A percentile compares a stretch with the other conserved stretches of the same genome.
phyloP scores from a whole-genome alignment of 1,140 invertebrate genomes.

The Zaprionus inermis region DNA sequence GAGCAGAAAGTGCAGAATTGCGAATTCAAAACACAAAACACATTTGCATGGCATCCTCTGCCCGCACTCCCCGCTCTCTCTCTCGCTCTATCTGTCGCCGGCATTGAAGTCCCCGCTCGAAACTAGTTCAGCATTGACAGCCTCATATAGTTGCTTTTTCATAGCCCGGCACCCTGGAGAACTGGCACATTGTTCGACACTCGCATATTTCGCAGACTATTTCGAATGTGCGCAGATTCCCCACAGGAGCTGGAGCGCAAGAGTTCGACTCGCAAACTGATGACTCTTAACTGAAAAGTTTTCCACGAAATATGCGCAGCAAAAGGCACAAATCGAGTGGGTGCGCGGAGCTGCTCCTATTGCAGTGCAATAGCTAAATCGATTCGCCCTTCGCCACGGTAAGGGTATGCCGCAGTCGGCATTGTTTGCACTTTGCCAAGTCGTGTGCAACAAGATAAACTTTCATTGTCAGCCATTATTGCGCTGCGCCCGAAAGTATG shows the following conservation, averaged over 20 bases:
- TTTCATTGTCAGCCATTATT: constrained; percentile 54
- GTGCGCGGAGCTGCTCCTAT: background rate
- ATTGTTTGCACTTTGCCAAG: constrained; percentile 21
- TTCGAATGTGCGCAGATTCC: background rate
- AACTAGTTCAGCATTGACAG: constrained; percentile 76
- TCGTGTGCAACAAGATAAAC: constrained; percentile 34
- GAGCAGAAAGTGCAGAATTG: constrained; percentile 24
- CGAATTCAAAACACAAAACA: constrained; percentile 40
- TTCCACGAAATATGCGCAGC: constrained; percentile 18
- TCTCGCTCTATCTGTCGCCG: background rate
- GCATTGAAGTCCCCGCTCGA: constrained; percentile 12
- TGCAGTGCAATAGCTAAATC: background rate
- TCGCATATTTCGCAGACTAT: constrained; percentile 22
- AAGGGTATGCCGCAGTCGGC: constrained; percentile 9
- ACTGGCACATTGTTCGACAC: constrained; percentile 40
- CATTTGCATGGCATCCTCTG: constrained; percentile 40
- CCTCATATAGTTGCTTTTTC: constrained; percentile 61
- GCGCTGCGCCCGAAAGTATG: constrained; percentile 68
- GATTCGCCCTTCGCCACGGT: background rate
- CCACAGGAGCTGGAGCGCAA: constrained; percentile 19
- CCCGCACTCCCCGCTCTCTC: background rate
- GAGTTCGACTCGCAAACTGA: constrained; percentile 37
- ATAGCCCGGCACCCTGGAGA: constrained; percentile 53
- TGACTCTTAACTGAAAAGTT: constrained; percentile 36
- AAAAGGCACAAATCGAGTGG: background rate